phyloP scores from a whole-genome alignment of 1,140 invertebrate species.

The Neodiprion fabricii region DNA sequence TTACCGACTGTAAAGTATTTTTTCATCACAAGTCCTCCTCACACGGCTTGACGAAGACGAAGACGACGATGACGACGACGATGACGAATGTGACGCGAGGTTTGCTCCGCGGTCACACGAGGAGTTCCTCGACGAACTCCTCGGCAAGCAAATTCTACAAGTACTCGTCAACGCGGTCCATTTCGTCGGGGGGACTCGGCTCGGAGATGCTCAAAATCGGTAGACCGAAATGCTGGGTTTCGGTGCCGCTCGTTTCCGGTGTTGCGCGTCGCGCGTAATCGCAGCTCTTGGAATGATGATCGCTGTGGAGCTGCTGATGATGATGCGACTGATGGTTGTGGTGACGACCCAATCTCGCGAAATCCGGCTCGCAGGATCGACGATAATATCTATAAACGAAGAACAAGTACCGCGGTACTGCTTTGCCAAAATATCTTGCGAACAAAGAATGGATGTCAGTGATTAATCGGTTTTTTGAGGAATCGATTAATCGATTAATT shows the following conservation, averaged over 20 bases:
- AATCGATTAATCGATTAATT: too few species aligned
- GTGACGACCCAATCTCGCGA: constrained; percentile 31
- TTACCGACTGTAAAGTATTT: background rate
- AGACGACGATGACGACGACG: background rate
- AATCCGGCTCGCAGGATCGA: constrained; percentile 49
- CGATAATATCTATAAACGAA: constrained; percentile 38
- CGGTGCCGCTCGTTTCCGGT: constrained; percentile 63
- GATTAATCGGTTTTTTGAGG: too few species aligned
- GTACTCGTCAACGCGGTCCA: constrained; percentile 59
- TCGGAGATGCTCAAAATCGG: constrained; percentile 79
- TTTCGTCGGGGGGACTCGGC: constrained; percentile 77
- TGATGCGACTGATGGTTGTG: constrained; percentile 36
- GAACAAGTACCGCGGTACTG: too few species aligned
- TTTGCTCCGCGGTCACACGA: constrained; percentile 43
- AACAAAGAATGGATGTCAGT: too few species aligned
- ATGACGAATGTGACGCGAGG: background rate
- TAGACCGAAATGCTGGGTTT: constrained; percentile 68
- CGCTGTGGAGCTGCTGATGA: constrained; percentile 31
- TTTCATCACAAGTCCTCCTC: background rate
- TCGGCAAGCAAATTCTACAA: constrained; percentile 61
- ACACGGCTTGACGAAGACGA: background rate
- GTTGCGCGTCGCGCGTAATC: constrained; percentile 45
- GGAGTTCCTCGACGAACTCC: constrained; percentile 57
- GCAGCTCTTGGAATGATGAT: constrained; percentile 50
- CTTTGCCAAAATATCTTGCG: too few species aligned